Percentiles rank a stretch among this genome's conserved stretches.
Conservation (phyloP, 2,113 vertebrate species). For the Centropus unirufus region DNA sequence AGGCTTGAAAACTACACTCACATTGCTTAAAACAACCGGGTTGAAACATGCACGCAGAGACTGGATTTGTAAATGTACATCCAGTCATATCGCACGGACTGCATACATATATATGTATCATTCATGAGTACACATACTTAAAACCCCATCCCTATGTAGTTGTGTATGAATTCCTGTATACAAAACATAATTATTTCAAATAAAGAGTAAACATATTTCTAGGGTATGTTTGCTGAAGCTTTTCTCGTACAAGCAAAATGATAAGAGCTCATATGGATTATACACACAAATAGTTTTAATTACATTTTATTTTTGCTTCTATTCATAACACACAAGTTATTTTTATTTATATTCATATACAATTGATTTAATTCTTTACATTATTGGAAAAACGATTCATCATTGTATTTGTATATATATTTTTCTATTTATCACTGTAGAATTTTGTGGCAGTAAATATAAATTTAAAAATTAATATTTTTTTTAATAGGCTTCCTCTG, state of each 20-base stretch:
- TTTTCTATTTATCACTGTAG: neutral
- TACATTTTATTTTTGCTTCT: neutral
- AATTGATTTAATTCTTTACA: neutral
- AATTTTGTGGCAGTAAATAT: neutral
- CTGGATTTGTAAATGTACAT: neutral
- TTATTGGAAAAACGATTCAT: neutral
- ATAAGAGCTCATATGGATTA: neutral
- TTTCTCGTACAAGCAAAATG: neutral
- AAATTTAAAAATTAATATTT: neutral
- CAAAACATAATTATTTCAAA: neutral
- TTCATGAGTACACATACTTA: neutral
- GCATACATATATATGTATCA: neutral
- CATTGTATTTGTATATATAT: neutral
- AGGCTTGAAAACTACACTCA: neutral
- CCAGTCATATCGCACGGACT: neutral
- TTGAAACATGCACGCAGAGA: neutral
- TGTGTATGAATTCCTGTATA: neutral
- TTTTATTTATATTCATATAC: neutral
- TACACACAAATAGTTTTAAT: neutral
- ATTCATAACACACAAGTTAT: neutral
- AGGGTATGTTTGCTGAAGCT: neutral
- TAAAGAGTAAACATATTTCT: neutral
- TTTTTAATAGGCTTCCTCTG: neutral
- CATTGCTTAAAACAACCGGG: neutral
- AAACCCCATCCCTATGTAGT: rapidly evolving